Conservation (phyloP, 2,113 vertebrate species). For the Zosterops japonicus region DNA sequence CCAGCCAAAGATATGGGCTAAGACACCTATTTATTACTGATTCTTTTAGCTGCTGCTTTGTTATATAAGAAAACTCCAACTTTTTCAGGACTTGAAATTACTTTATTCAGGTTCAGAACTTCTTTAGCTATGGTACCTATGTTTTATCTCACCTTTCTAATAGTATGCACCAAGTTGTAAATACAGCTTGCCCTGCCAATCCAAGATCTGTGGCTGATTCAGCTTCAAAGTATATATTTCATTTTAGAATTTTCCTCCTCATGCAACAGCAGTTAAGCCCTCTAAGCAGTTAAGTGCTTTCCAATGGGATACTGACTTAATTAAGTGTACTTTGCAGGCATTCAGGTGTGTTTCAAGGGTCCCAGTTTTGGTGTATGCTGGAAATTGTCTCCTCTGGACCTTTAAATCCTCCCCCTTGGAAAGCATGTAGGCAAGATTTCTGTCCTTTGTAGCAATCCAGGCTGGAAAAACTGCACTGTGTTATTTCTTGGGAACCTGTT, state of each 20-base stretch:
- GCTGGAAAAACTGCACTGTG: neutral
- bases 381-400: neutral
- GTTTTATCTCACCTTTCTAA: neutral
- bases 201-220: neutral
- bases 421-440: neutral
- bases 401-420: neutral
- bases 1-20: neutral
- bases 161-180: neutral
- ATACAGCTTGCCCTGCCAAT: neutral
- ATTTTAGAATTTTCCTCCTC: neutral
- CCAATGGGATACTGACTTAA: neutral
- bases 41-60: neutral
- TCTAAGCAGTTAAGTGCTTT: neutral
- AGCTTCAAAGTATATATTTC: neutral
- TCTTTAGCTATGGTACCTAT: neutral
- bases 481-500: neutral
- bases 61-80: neutral
- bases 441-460: neutral
- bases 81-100: neutral
- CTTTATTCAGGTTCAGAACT: neutral
- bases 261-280: neutral
- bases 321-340: neutral
- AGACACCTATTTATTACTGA: slow-evolving; percentile 2
- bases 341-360: neutral
- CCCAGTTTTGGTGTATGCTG: neutral